Evolutionary conservation across 2,797 vertebrate genomes (phyloP).

Genomic region (Tenualosa ilisha): DNA sequence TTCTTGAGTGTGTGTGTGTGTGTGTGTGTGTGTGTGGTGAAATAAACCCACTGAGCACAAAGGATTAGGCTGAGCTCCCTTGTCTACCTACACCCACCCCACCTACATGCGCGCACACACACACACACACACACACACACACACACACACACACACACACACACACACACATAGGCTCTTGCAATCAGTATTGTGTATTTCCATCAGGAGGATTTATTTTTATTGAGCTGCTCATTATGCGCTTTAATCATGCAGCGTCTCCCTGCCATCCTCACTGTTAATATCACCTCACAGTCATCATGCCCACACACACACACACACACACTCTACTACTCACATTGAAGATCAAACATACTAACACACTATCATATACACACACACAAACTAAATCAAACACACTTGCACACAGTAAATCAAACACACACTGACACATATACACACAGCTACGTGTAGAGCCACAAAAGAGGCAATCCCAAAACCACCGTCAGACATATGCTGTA

Average conservation of each 20-base stretch:
- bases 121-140: too few species aligned
- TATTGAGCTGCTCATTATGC: constrained; percentile 62
- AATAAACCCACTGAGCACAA: too few species aligned
- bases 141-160: not conserved
- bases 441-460: not conserved
- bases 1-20: too few species aligned
- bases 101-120: too few species aligned
- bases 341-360: not conserved
- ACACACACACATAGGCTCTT: constrained; percentile 36
- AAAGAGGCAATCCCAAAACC: too few species aligned
- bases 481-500: too few species aligned
- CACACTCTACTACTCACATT: not conserved
- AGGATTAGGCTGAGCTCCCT: too few species aligned
- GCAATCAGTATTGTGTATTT: constrained; percentile 59
- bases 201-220: constrained; percentile 58
- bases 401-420: not conserved
- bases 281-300: not conserved
- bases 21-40: too few species aligned
- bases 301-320: not conserved
- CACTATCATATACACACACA: not conserved
- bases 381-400: not conserved
- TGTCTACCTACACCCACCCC: too few species aligned
- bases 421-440: not conserved
- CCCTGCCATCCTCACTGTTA: constrained; percentile 22
- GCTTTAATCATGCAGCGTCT: constrained; percentile 57